A percentile compares a stretch with the other conserved stretches of the same genome.
Conservation (phyloP, 2,797 vertebrate species). For the Carduelis carduelis region DNA sequence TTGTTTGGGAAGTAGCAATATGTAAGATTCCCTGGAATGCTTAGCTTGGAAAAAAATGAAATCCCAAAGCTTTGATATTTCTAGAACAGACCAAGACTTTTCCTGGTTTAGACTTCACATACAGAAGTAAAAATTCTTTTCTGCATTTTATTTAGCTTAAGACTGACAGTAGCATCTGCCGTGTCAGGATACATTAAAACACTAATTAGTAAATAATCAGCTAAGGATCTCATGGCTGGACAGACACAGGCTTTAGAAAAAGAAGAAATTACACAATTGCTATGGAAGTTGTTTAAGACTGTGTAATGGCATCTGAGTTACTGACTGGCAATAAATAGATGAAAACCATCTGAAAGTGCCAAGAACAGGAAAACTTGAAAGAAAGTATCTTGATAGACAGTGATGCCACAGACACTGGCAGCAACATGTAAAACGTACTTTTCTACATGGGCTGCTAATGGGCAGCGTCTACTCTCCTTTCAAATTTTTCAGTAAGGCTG, state of each 20-base stretch:
- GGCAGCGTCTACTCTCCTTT: background rate
- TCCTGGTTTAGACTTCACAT: background rate
- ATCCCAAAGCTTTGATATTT: background rate
- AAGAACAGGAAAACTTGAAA: background rate
- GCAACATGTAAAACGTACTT: background rate
- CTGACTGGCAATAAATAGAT: rapidly evolving
- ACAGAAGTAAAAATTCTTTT: background rate
- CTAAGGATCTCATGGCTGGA: background rate
- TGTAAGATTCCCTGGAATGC: background rate
- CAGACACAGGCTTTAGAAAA: background rate
- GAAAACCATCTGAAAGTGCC: background rate
- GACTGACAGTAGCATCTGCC: background rate
- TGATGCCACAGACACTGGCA: background rate
- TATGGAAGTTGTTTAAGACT: background rate
- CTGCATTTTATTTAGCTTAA: background rate
- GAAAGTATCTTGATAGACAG: background rate
- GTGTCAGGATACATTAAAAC: background rate
- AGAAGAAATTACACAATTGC: background rate
- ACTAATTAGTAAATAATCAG: background rate
- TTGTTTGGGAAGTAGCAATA: background rate
- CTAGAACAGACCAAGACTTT: background rate
- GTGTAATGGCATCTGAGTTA: background rate
- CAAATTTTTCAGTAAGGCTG: background rate
- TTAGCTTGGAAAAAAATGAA: background rate
- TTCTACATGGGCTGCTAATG: background rate